Evolutionary conservation across 2,888 invertebrate genomes (phyloP).

Genomic region (Leucophenga maculata): DNA sequence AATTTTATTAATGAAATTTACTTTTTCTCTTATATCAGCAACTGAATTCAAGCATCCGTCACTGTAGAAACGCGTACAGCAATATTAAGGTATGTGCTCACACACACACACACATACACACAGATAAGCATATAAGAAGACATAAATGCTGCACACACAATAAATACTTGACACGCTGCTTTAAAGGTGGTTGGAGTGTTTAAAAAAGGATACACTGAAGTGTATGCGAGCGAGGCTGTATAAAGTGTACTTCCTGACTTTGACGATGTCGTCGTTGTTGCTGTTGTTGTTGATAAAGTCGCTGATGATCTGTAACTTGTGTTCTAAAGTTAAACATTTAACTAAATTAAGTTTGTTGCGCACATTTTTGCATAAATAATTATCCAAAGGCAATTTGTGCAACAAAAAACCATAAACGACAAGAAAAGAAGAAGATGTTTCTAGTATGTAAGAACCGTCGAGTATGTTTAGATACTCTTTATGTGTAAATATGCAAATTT

Average conservation of each 20-base stretch:
- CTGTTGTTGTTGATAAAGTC: neutral
- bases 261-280: neutral
- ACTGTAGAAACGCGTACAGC: neutral
- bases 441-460: no score
- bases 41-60: no score
- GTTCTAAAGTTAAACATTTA: slow-evolving; percentile 60
- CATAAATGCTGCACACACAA: neutral
- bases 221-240: neutral
- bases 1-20: no score
- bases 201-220: neutral
- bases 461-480: no score
- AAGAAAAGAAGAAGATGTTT: no score
- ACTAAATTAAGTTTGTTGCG: slow-evolving; percentile 61
- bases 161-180: neutral
- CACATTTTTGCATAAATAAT: slow-evolving; percentile 62
- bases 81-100: neutral
- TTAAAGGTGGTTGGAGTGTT: neutral
- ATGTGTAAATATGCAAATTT: no score
- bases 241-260: neutral
- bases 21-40: no score
- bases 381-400: slow-evolving; percentile 37
- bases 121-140: neutral
- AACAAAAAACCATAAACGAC: neutral
- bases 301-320: slow-evolving; percentile 26
- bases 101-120: no score